Evolutionary conservation across 1,140 invertebrate species (phyloP).

Genomic region (Diabrotica virgifera): DNA sequence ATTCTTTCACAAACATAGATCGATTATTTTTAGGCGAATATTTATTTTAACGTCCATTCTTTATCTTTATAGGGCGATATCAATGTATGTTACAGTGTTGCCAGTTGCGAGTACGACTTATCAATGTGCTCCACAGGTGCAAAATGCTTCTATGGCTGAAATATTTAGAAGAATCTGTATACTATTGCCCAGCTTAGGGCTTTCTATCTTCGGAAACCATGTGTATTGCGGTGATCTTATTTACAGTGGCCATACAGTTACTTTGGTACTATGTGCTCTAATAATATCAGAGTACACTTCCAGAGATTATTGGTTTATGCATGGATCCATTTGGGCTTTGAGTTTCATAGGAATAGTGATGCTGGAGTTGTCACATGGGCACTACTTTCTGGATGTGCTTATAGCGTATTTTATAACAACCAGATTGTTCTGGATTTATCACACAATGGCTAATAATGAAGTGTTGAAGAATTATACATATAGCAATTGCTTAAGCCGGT

Average conservation of each 20-base stretch:
- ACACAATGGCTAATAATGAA: conserved; percentile 75
- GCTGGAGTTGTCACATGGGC: conserved; percentile 79
- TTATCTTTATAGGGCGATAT: conserved; percentile 82
- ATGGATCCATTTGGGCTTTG: conserved; percentile 68
- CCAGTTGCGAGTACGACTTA: conserved; percentile 80
- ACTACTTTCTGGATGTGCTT: conserved; percentile 89
- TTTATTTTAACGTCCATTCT: conserved; percentile 79
- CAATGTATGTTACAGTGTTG: conserved; percentile 86
- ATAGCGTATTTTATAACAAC: conserved; percentile 90
- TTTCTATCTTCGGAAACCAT: conserved; percentile 85
- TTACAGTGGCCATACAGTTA: conserved; percentile 86
- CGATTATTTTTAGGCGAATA: conserved; percentile 77
- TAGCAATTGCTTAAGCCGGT: conserved; percentile 50
- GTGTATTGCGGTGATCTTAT: conserved; percentile 89
- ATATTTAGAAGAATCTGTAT: conserved; percentile 70
- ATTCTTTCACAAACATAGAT: conserved; percentile 81
- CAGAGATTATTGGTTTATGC: conserved; percentile 68
- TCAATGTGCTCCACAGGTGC: conserved; percentile 78
- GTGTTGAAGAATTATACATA: conserved; percentile 53
- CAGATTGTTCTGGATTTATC: conserved; percentile 87
- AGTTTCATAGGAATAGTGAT: conserved; percentile 72
- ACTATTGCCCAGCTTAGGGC: conserved; percentile 78
- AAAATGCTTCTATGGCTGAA: conserved; percentile 58
- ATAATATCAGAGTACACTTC: conserved; percentile 85
- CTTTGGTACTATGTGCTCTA: conserved; percentile 79